These are phyloP conservation scores for Xenops minutus DNA, from an alignment of 2,797 vertebrate genomes.

Conservation along the genomic window DNA sequence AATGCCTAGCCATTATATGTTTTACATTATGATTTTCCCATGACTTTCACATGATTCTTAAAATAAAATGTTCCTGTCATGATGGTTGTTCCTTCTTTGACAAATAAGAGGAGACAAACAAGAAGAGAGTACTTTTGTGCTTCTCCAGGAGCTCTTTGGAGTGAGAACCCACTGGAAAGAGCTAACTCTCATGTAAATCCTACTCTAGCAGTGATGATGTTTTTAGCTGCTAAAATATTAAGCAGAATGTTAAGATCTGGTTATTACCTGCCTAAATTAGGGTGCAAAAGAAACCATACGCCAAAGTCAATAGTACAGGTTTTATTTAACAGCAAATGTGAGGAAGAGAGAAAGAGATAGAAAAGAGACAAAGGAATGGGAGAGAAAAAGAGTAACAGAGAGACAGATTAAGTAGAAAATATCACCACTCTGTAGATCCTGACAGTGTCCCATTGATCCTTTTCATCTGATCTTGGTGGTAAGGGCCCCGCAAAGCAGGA, in stretches of 20 bases:
- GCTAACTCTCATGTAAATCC: not conserved
- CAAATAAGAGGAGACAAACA: not conserved
- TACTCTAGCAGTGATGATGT: not conserved
- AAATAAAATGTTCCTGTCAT: not conserved
- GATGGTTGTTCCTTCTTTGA: not conserved
- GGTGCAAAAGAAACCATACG: not conserved
- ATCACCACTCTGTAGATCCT: not conserved
- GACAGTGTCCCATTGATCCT: not conserved
- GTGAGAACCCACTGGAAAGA: not conserved
- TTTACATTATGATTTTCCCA: not conserved
- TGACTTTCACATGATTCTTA: not conserved
- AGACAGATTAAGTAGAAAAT: not conserved
- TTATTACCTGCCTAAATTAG: not conserved
- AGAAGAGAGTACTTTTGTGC: not conserved
- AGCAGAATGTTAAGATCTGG: not conserved
- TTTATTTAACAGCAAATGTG: not conserved
- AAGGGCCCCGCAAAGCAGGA: not conserved
- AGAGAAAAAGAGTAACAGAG: not conserved
- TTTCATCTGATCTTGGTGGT: not conserved
- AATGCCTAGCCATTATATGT: not conserved
- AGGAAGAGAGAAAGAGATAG: not conserved
- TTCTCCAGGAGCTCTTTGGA: not conserved
- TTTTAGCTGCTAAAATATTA: not conserved
- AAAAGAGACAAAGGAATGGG: not conserved
- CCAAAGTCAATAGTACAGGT: not conserved